Evolutionary conservation across 2,797 vertebrate genomes (phyloP).

Genomic region (Tangara arthus): DNA sequence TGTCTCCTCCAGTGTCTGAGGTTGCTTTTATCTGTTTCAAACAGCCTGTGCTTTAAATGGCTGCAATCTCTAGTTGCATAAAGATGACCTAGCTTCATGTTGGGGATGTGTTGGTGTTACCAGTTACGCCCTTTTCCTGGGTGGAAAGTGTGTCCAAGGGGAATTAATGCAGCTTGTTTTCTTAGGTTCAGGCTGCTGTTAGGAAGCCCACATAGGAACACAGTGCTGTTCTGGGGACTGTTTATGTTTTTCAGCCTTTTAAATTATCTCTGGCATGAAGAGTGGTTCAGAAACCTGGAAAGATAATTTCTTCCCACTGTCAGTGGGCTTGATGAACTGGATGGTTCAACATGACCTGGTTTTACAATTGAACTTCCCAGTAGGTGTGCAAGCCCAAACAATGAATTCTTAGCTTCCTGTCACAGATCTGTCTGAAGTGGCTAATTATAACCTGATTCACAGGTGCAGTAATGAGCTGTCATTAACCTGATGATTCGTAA

Average conservation of each 20-base stretch:
- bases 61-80: not conserved
- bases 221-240: not conserved
- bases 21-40: not conserved
- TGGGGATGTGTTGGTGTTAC: not conserved
- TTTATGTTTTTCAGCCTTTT: not conserved
- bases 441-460: slow-evolving; percentile 51
- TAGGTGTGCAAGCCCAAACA: slow-evolving; percentile 1
- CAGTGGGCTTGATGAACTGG: not conserved
- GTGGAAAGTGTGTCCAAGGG: not conserved
- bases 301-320: not conserved
- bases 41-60: not conserved
- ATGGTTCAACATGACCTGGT: slow-evolving; percentile 2
- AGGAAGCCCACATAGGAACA: not conserved
- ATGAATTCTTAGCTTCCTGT: slow-evolving; percentile 30
- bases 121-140: not conserved
- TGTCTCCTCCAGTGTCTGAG: not conserved
- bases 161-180: not conserved
- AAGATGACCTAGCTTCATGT: not conserved
- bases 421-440: not conserved
- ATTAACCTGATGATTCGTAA: slow-evolving; percentile 55
- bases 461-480: slow-evolving; percentile 53
- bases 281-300: not conserved
- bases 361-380: not conserved
- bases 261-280: not conserved
- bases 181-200: not conserved